Percentiles rank a stretch among this genome's conserved stretches.
These are phyloP conservation scores for Thunnus maccoyii DNA, from an alignment of 2,113 vertebrate species.

Conservation along the genomic window DNA sequence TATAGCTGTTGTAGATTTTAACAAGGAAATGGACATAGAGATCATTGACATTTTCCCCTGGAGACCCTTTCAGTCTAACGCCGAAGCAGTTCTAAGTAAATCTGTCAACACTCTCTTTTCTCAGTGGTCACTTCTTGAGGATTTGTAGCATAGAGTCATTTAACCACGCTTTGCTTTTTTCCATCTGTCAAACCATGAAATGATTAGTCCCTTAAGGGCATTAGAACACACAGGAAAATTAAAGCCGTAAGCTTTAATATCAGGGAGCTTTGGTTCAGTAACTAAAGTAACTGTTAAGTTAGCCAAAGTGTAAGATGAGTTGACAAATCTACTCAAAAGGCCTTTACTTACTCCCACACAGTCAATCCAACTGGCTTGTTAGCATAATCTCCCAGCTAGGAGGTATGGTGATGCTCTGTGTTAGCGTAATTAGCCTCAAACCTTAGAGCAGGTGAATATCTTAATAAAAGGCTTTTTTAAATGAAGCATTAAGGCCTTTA, in stretches of 20 bases:
- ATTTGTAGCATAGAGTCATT: slow-evolving; percentile 4
- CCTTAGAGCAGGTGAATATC: slow-evolving; percentile 1
- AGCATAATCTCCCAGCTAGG: slow-evolving; percentile 53
- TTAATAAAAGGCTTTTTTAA: neutral
- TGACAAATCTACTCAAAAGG: slow-evolving; percentile 52
- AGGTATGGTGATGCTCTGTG: neutral
- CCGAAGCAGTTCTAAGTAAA: slow-evolving; percentile 4
- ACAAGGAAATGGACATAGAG: slow-evolving; percentile 42
- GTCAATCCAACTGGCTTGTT: slow-evolving; percentile 51
- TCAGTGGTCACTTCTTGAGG: slow-evolving; percentile 29
- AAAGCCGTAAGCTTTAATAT: slow-evolving; percentile 34
- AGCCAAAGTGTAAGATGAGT: slow-evolving; percentile 29
- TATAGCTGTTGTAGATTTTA: slow-evolving; percentile 16
- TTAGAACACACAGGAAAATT: slow-evolving; percentile 31
- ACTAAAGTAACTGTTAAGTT: slow-evolving; percentile 32
- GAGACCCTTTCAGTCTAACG: neutral
- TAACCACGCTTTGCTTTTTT: neutral
- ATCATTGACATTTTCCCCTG: neutral
- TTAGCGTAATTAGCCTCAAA: slow-evolving; percentile 1
- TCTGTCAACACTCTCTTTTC: slow-evolving; percentile 5
- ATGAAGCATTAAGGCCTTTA: neutral
- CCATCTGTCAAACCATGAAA: slow-evolving; percentile 27
- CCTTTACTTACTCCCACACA: slow-evolving; percentile 22
- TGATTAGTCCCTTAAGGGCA: slow-evolving; percentile 29
- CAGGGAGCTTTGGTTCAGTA: slow-evolving; percentile 23